phyloP scores from a whole-genome alignment of 2,797 vertebrate genomes.

The Sebastes matsubarae region DNA sequence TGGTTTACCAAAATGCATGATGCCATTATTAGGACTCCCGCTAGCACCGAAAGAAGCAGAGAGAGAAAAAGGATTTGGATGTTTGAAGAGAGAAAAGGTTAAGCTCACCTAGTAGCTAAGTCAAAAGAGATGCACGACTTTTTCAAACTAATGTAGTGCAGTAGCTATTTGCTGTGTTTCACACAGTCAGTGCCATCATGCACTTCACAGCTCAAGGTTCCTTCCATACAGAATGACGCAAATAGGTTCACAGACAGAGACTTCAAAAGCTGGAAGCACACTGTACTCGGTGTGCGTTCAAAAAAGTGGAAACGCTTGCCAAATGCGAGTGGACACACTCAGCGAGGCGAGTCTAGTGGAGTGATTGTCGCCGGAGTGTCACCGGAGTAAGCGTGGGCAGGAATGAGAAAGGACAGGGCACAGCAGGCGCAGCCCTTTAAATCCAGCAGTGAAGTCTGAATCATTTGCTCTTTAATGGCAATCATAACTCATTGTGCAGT shows the following conservation, averaged over 20 bases:
- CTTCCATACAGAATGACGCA: not conserved
- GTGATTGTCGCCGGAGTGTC: constrained; percentile 42
- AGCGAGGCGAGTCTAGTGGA: constrained; percentile 1
- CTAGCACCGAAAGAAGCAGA: not conserved
- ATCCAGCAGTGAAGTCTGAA: constrained; percentile 81
- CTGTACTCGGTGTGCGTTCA: not conserved
- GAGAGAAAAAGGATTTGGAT: not conserved
- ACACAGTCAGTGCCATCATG: not conserved
- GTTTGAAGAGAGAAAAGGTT: constrained; percentile 8
- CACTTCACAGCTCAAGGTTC: constrained; percentile 9
- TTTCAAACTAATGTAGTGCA: not conserved
- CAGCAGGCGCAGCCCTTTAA: constrained; percentile 62
- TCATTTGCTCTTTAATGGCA: constrained; percentile 82
- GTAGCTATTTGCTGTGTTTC: constrained; percentile 1
- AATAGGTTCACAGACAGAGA: not conserved
- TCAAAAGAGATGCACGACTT: not conserved
- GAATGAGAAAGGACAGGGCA: constrained; percentile 58
- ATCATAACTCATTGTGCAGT: constrained; percentile 80
- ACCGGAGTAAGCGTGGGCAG: constrained; percentile 51
- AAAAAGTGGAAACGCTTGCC: not conserved
- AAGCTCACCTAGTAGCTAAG: constrained; percentile 6
- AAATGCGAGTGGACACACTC: constrained; percentile 30
- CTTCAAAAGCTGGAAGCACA: constrained; percentile 1
- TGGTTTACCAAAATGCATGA: constrained; percentile 47
- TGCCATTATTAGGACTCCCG: constrained; percentile 38